phyloP scores from a whole-genome alignment of 2,113 vertebrate genomes.

The Macquaria ambigua region DNA sequence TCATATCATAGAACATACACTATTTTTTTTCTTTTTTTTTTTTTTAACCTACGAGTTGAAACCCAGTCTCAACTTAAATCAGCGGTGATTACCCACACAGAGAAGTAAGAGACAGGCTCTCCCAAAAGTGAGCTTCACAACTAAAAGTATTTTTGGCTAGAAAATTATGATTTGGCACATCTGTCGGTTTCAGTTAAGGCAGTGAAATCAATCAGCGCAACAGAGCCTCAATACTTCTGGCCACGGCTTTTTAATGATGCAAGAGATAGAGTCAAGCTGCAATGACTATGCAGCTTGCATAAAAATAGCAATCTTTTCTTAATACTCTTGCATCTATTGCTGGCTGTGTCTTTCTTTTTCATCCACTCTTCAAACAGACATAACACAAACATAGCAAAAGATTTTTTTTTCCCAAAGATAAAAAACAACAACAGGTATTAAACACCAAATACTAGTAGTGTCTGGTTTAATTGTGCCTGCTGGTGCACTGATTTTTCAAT shows the following conservation, averaged over 20 bases:
- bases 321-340: conserved; percentile 57
- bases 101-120: conserved; percentile 41
- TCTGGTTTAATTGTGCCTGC: conserved; percentile 46
- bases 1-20: neutral
- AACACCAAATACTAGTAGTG: conserved; percentile 71
- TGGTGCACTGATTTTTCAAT: conserved; percentile 6
- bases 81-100: conserved; percentile 50
- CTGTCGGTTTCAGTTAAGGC: conserved; percentile 78
- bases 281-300: conserved; percentile 64
- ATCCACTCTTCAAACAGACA: conserved; percentile 30
- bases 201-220: conserved; percentile 65
- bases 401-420: conserved; percentile 14
- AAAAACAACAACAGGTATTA: conserved; percentile 30
- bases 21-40: conserved; percentile 8
- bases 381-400: conserved; percentile 34
- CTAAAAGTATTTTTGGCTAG: conserved; percentile 43
- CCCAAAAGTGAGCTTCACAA: conserved; percentile 47
- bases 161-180: conserved; percentile 80
- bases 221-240: conserved; percentile 48
- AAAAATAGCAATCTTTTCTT: conserved; percentile 52
- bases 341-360: conserved; percentile 32
- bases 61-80: conserved; percentile 21
- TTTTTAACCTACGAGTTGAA: conserved; percentile 22
- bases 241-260: conserved; percentile 69
- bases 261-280: conserved; percentile 72